Evolutionary conservation across 2,797 vertebrate species (phyloP), one percentile per base, ranked within the genome.

Genomic region (Alauda arvensis): DNA sequence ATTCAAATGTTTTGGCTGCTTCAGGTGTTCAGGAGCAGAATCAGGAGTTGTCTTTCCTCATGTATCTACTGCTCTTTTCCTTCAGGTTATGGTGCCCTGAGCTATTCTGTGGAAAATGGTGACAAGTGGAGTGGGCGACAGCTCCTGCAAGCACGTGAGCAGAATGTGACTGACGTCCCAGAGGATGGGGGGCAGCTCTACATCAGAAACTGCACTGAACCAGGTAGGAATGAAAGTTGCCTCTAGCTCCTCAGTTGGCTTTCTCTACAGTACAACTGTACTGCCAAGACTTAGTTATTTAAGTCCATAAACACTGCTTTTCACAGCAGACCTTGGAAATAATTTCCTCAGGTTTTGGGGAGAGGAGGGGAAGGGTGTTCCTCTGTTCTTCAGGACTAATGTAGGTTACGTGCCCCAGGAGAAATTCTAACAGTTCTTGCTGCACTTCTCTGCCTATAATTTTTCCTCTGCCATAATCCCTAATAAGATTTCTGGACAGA

Each of bases 161-260:
- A 97, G 92, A 96, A 97, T 69, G 88, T 83, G 59, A 97, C 97
- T 6, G 92, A 97, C 3, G n/a, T 84, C 48, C 96, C 97, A 5
- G 94, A 89, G 71, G 96, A 96, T 18, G 93, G 92, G 6, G 89
- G 87, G 51, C 95, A 97, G 59, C 94, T 13, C 9, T 93, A 93
- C 7, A 59, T 89, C 82, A 98, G 97, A 91, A 99, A 99, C 93
- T 99, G 98, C 96, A 99, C 98, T 8, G 94, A 97, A 61, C 98
- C 98, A 97, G 98, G 98, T 99, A 98, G 95, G 89, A 91, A 9
- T 15, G 6, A 13, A 13, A 51, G 49, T 8, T 23, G 10, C 18
- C 10, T 62, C 14, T 7, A 15, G 61, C 63, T 67, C 42, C 29
- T 53, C 3, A 0, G 12, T 21, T 74, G 81, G 28, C 69, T 62